phyloP scores from a whole-genome alignment of 2,113 vertebrate genomes.

The Ibidorhyncha struthersii region DNA sequence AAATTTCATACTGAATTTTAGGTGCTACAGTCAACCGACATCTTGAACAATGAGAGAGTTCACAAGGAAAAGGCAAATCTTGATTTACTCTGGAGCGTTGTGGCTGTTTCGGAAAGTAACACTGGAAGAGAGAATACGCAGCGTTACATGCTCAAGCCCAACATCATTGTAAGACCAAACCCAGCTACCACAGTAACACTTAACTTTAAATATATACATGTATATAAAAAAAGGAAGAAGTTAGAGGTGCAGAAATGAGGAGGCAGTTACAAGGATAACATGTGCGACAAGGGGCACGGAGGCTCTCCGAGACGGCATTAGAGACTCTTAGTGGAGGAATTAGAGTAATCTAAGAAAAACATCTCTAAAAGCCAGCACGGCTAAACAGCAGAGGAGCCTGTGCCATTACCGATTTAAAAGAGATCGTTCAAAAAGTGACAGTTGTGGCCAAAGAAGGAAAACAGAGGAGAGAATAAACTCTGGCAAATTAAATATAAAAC shows the following conservation, averaged over 20 bases:
- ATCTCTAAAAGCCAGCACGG: background rate
- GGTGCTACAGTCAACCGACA: background rate
- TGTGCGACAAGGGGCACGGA: background rate
- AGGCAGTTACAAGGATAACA: too few relatives aligned
- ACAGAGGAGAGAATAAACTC: background rate
- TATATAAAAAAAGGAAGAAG: background rate
- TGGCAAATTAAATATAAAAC: background rate
- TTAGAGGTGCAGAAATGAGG: background rate
- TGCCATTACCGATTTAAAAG: background rate
- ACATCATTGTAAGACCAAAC: background rate
- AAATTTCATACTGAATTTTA: background rate
- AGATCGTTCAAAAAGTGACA: background rate
- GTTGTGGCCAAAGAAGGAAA: slow-evolving; percentile 32
- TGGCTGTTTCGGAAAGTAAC: background rate
- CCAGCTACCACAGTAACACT: too few relatives aligned
- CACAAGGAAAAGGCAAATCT: background rate
- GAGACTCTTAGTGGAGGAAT: background rate
- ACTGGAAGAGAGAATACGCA: background rate
- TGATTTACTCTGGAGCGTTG: fast-evolving
- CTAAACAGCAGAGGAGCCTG: background rate
- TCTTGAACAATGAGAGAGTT: background rate
- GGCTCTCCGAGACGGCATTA: fast-evolving
- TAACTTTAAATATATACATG: background rate
- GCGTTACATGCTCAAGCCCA: background rate
- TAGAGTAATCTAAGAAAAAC: background rate